Evolutionary conservation across 2,113 vertebrate genomes (phyloP), one percentile per base, ranked within the genome.

Genomic region (Lophius piscatorius): DNA sequence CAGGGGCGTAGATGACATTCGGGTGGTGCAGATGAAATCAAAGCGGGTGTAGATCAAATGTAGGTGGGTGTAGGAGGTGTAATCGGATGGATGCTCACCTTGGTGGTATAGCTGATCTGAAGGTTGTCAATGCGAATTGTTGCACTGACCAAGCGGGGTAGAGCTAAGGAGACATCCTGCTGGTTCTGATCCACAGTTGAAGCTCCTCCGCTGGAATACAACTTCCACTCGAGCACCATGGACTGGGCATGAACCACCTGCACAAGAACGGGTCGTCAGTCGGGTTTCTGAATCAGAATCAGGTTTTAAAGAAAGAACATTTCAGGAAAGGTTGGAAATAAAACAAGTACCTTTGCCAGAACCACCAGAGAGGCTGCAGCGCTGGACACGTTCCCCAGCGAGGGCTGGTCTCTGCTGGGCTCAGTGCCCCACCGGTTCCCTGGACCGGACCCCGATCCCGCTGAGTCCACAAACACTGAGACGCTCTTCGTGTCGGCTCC

Each of bases 31-130:
- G 26, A n/a, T n/a, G n/a, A n/a, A n/a, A n/a, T n/a, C n/a, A n/a
- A n/a, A n/a, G n/a, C n/a, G n/a, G n/a, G n/a, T n/a, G 26, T 8
- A 8, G 18, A 17, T 16, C 6, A 41, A 20, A 10, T 11, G 13
- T 12, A 3, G 33, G 33, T 10, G 33, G 39, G 39, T 21, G 39
- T 9, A 9, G 5, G 6, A 49, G 31, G 16, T n/a, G 14, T 8
- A 5, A 16, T 3, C 3, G 14, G 48, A 16, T 3, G 20, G 34
- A 5, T 7, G 23, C 13, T 69, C 57, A 85, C 85, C 68, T 90
- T 83, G 11, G 92, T 86, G 0, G 89, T 93, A 82, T 93, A 94
- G 89, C 91, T 93, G 66, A 93, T 91, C 70, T 92, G 91, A 39
- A 88, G 83, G 73, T 91, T 94, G 76, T 93, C 85, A 17, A 94